Conservation (phyloP, 2,113 vertebrate species). For the Nerophis ophidion region DNA sequence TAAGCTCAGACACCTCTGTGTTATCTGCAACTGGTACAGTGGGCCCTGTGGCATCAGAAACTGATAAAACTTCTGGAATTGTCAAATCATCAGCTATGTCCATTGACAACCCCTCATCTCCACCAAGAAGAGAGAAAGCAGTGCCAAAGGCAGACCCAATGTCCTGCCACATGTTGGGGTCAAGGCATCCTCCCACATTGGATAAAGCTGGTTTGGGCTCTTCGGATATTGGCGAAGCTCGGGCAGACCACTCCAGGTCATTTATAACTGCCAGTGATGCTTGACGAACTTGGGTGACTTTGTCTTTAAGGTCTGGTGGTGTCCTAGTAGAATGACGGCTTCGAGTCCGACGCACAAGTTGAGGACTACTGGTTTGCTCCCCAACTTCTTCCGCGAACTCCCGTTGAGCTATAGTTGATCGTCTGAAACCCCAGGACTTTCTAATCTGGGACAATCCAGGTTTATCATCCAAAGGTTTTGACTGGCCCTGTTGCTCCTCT, state of each 20-base stretch:
- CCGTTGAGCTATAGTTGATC: constrained; percentile 86
- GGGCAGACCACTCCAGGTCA: constrained; percentile 74
- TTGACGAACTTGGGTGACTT: constrained; percentile 35
- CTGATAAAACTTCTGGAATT: constrained; percentile 31
- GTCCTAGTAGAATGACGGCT: constrained; percentile 73
- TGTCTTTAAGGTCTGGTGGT: constrained; percentile 8
- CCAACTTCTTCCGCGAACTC: constrained; percentile 77
- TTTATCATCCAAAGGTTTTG: constrained; percentile 61
- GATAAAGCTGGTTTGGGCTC: constrained; percentile 67
- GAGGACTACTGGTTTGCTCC: constrained; percentile 58
- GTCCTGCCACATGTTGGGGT: constrained; percentile 64
- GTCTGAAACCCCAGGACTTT: constrained; percentile 94
- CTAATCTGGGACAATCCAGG: constrained; percentile 79
- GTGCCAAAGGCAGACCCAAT: constrained; percentile 65
- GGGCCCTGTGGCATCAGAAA: background rate
- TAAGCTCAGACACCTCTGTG: constrained; percentile 15
- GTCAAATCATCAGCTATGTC: constrained; percentile 30
- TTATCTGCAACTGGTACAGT: constrained; percentile 17
- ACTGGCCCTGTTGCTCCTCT: constrained; percentile 60
- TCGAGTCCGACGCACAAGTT: constrained; percentile 63
- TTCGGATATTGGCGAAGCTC: constrained; percentile 68
- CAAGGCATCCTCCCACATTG: constrained; percentile 68
- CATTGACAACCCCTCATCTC: constrained; percentile 40
- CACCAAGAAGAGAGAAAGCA: constrained; percentile 63
- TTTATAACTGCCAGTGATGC: constrained; percentile 56